Evolutionary conservation across 2,888 invertebrate genomes (phyloP).

Genomic region (Rhingia campestris): DNA sequence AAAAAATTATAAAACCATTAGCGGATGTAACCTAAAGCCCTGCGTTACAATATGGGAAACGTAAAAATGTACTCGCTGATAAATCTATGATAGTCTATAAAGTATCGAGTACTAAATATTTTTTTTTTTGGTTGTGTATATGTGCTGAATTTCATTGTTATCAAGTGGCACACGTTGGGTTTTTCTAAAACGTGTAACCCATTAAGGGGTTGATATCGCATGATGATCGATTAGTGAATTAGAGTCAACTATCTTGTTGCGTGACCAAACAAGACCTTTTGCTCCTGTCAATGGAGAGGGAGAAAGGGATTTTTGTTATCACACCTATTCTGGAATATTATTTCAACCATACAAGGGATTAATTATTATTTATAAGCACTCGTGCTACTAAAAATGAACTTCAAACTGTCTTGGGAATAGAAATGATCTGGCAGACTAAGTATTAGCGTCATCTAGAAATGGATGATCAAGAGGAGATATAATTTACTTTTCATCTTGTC

Average conservation of each 20-base stretch:
- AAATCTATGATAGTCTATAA: background rate
- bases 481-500: no score
- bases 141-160: background rate
- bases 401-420: no score
- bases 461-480: no score
- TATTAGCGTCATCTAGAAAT: no score
- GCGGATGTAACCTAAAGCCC: background rate
- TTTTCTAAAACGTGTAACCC: constrained; percentile 4
- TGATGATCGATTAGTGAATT: constrained; percentile 2
- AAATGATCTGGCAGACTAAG: no score
- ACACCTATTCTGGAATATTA: no score
- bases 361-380: no score
- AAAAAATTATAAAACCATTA: background rate
- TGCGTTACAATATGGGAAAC: background rate
- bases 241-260: background rate
- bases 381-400: no score
- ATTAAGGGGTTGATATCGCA: background rate
- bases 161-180: constrained; percentile 17
- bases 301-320: no score
- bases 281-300: no score
- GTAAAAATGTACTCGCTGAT: background rate
- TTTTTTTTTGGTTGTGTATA: background rate
- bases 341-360: no score
- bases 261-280: no score
- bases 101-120: background rate